phyloP scores from a whole-genome alignment of 2,888 invertebrate species.

The Cosmopolites sordidus region DNA sequence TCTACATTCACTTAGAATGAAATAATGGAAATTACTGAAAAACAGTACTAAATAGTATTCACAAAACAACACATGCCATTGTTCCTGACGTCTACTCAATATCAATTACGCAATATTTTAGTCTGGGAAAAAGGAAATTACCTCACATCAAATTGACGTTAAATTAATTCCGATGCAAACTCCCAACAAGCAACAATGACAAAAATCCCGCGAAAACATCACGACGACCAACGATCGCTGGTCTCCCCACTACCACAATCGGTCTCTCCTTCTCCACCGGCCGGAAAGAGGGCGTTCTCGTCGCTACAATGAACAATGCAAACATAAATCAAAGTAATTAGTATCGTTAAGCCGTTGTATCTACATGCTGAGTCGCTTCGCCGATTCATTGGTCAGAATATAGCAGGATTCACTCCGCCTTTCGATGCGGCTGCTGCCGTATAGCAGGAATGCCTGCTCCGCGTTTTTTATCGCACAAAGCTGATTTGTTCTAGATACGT shows the following conservation, averaged over 20 bases:
- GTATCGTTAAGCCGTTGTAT: conserved; percentile 49
- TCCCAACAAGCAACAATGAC: too few relatives aligned
- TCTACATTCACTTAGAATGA: too few relatives aligned
- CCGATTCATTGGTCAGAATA: conserved; percentile 63
- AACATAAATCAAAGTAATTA: conserved; percentile 30
- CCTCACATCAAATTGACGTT: too few relatives aligned
- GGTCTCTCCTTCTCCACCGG: conserved; percentile 9
- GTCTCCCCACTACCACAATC: neutral
- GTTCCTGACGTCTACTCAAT: too few relatives aligned
- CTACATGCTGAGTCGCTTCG: conserved; percentile 54
- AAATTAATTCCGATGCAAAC: too few relatives aligned
- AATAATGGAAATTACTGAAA: too few relatives aligned
- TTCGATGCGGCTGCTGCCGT: conserved; percentile 34
- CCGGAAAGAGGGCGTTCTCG: conserved; percentile 32
- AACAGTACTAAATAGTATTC: too few relatives aligned
- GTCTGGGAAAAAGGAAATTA: too few relatives aligned
- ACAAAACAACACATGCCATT: too few relatives aligned
- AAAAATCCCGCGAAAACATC: too few relatives aligned
- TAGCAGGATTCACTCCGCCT: conserved; percentile 54
- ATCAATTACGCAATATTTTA: too few relatives aligned
- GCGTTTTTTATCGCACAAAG: conserved; percentile 22
- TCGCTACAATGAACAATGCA: conserved; percentile 74
- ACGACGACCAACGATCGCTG: too few relatives aligned
- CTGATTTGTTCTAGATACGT: conserved; percentile 28
- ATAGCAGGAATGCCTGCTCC: conserved; percentile 20